Evolutionary conservation across 2,888 invertebrate genomes (phyloP), one percentile per base, ranked within the genome.

Genomic region (Tinea semifulvella): DNA sequence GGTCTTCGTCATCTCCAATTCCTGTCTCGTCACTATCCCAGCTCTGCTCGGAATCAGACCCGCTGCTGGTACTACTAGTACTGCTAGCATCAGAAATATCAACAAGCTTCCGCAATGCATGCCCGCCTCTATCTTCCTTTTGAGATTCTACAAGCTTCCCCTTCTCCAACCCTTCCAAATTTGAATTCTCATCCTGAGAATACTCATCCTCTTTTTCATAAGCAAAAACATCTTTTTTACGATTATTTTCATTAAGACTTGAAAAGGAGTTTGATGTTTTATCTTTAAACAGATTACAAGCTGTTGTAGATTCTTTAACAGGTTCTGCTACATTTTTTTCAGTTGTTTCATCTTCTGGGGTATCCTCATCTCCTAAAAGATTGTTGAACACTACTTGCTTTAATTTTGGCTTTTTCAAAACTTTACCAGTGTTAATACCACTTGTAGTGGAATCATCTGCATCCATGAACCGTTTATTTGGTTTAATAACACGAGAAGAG

Each of bases 401-500:
- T 39, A 82, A 54, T 58, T 82, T 82, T 46, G 82, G 80, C 55
- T 75, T 80, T 53, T 82, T 81, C 26, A 82, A 65, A 47, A 82
- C 73, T 56, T 82, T 82, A n/a, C 67, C 64, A 45, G 74, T 57
- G 43, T 61, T 53, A 49, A 67, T 52, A 47, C 54, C 63, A 16
- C 39, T 39, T 49, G 61, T 63, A 16, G 56, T 57, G 36, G 67
- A 63, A 57, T 85, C 86, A 50, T 86, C 85, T 48, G 85, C 85
- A 59, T 90, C 90, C 45, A 92, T 85, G 58, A 94, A 91, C 52
- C 90, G 85, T 70, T 93, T 94, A 60, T 92, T 94, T 28, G 94
- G 94, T 65, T 92, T 94, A 44, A 94, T 94, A 35, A 92, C 90
- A 52, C 94, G 84, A 3, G 92, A 92, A 31, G 94, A 94, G 65